A percentile compares a stretch with the other conserved stretches of the same genome.
Evolutionary conservation across 1,140 invertebrate species (phyloP).

Genomic region (Bombus cullumanus): DNA sequence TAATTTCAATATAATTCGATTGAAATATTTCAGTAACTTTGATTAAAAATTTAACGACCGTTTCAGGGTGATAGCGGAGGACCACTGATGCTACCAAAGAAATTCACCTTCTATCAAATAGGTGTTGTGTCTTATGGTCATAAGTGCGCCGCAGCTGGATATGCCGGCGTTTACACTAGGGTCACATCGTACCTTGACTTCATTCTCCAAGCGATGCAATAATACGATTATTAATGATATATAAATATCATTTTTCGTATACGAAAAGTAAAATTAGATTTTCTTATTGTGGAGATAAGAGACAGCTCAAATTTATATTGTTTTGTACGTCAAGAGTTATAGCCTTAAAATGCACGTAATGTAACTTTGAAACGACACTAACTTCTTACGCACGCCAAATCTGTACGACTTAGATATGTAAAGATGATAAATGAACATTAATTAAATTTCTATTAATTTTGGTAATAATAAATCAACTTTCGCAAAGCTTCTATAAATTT

Average conservation of each 20-base stretch:
- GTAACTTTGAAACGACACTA: neutral
- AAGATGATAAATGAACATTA: neutral
- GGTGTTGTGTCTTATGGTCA: slow-evolving; percentile 90
- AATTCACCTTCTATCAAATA: slow-evolving; percentile 83
- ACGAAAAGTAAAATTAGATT: neutral
- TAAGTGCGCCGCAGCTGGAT: slow-evolving; percentile 88
- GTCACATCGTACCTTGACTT: slow-evolving; percentile 87
- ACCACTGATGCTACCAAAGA: slow-evolving; percentile 87
- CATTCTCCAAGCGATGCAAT: slow-evolving; percentile 75
- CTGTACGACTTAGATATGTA: too few species aligned
- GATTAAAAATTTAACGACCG: neutral
- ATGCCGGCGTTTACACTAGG: slow-evolving; percentile 90
- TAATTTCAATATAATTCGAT: neutral
- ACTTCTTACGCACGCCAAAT: neutral
- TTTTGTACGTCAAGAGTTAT: neutral
- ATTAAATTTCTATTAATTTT: neutral
- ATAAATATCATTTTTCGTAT: too few species aligned
- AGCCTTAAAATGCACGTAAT: neutral
- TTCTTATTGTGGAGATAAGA: neutral
- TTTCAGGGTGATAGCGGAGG: slow-evolving; percentile 91
- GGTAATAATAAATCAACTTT: too few species aligned
- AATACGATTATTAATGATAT: neutral
- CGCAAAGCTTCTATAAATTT: neutral
- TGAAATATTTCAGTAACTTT: neutral
- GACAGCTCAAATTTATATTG: neutral